Percentiles rank a stretch among this genome's conserved stretches.
These are phyloP conservation scores for Zapus hudsonius DNA, from an alignment of 2,113 vertebrate genomes.

Conservation along the genomic window DNA sequence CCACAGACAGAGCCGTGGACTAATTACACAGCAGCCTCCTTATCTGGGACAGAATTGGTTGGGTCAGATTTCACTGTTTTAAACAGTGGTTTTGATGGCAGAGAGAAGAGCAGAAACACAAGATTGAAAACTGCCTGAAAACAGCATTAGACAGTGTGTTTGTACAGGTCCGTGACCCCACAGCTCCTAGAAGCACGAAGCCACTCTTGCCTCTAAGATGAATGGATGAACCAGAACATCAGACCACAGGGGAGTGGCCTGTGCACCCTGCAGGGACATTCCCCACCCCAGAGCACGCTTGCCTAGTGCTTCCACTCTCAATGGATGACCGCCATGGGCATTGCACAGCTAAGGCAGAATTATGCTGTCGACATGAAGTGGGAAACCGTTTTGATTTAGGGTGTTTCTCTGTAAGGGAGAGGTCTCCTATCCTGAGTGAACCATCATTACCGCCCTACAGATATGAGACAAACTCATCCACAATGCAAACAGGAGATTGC, in stretches of 20 bases:
- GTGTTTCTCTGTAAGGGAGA: background rate
- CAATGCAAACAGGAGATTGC: background rate
- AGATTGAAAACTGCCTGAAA: constrained; percentile 21
- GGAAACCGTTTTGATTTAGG: background rate
- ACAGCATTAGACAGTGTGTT: background rate
- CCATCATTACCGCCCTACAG: background rate
- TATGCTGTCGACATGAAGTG: background rate
- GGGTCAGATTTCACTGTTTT: constrained; percentile 36
- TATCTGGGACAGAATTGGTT: constrained; percentile 46
- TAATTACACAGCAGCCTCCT: constrained; percentile 74
- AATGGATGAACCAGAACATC: background rate
- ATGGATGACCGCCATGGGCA: background rate
- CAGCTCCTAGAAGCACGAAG: background rate
- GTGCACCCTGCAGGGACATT: background rate
- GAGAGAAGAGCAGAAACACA: background rate
- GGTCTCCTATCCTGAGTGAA: background rate
- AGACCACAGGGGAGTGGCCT: background rate
- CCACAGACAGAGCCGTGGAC: constrained; percentile 27
- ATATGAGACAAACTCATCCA: background rate
- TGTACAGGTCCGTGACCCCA: background rate
- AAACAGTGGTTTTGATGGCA: background rate
- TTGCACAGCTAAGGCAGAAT: background rate
- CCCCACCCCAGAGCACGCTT: background rate
- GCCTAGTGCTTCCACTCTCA: background rate
- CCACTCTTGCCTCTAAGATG: background rate